Base-by-base conservation (phyloP, 2,797 vertebrate genomes). In the Bradypodion pumilum region DNA sequence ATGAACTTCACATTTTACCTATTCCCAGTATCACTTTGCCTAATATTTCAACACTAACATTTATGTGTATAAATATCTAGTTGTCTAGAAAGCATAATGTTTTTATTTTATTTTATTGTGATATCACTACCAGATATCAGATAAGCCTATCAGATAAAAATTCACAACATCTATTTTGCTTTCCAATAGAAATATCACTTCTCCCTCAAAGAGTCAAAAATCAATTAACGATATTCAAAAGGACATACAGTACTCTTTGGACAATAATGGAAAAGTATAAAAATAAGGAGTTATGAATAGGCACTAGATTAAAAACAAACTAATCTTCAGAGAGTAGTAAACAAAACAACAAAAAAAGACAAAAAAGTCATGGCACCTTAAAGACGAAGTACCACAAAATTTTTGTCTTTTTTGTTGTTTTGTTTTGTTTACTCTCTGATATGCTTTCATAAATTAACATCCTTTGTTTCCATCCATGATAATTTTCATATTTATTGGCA, bases 191-290 rank as follows among this genome's bases (percentile, higher is more conserved):
- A 77, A 77, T 60, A 83, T 44, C 21, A 77, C 59, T 70, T n/a
- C 4, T 2, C 7, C 29, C 46, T 59, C 46, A 68, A 68, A 83
- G 65, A 60, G 62, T 29, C 2, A 32, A 83, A 83, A 83, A 65
- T 27, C 49, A 83, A 82, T 74, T 77, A 69, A 77, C 32, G 15
- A 77, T 60, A 77, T 77, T 76, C 35, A 60, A 83, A 74, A 83
- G 37, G 23, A 68, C 35, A 15, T 19, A 35, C 40, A 44, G 29
- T n/a, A 21, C n/a, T 70, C 52, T 68, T 29, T 19, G 70, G 65
- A 75, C 32, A 83, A 46, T 76, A 23, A n/a, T 70, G 44, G 63
- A 21, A 83, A 77, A 70, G n/a, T 35, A 12, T 77, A 77, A 74
- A 52, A 25, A 21, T 42, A 70, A 70, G 23, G 23, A 4, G 23